A percentile compares a stretch with the other conserved stretches of the same genome.
Evolutionary conservation across 2,113 vertebrate species (phyloP).

Genomic region (Hydrolagus affinis): DNA sequence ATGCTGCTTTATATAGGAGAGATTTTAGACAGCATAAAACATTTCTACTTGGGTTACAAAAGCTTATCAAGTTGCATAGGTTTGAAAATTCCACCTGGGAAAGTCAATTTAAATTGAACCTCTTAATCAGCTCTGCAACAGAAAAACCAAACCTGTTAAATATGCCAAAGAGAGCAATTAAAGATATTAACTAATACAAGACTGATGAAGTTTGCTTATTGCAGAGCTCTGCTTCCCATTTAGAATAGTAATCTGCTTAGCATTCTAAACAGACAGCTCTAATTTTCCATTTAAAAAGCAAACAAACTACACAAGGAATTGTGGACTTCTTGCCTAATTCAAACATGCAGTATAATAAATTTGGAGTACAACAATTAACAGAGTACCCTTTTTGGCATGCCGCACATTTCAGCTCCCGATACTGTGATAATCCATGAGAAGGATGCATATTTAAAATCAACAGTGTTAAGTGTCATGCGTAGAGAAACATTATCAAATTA

Average conservation of each 20-base stretch:
- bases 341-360: background rate
- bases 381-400: background rate
- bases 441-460: background rate
- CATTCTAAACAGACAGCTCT: background rate
- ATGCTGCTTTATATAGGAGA: conserved; percentile 44
- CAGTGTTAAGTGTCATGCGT: background rate
- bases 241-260: background rate
- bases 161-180: background rate
- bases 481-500: background rate
- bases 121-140: conserved; percentile 46
- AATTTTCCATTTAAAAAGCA: background rate
- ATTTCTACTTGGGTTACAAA: conserved; percentile 56
- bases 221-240: background rate
- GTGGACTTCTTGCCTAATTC: background rate
- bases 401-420: background rate
- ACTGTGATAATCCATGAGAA: background rate
- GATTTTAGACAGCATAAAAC: conserved; percentile 45
- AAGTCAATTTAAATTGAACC: conserved; percentile 34
- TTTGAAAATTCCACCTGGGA: conserved; percentile 43
- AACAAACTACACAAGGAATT: background rate
- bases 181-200: background rate
- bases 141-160: conserved; percentile 33
- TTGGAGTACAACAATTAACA: background rate
- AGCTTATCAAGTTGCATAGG: conserved; percentile 56
- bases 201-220: background rate